phyloP scores from a whole-genome alignment of 2,888 invertebrate genomes.

The Caenorhabditis zanzibari region DNA sequence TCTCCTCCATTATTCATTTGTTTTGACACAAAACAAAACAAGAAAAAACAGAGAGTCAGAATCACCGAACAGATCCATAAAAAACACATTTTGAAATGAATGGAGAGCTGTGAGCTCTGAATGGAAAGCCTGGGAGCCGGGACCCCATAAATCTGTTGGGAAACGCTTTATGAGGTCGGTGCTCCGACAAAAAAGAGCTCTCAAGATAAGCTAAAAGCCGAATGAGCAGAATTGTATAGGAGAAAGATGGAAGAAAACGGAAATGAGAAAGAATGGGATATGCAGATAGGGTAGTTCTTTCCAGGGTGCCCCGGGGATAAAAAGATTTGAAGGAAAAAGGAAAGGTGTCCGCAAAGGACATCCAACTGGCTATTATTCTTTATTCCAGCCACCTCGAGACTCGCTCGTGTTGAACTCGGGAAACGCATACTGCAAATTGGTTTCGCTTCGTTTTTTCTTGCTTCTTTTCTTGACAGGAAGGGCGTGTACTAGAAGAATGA shows the following conservation, averaged over 20 bases:
- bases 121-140: constrained; percentile 14
- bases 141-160: constrained; percentile 49
- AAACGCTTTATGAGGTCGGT: constrained; percentile 47
- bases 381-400: constrained; percentile 49
- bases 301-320: constrained; percentile 8
- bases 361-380: constrained; percentile 31
- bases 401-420: constrained; percentile 51
- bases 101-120: constrained; percentile 19
- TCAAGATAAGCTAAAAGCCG: constrained; percentile 19
- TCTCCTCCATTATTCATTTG: constrained; percentile 54
- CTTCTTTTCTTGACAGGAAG: constrained; percentile 3
- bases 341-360: constrained; percentile 60
- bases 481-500: constrained; percentile 26
- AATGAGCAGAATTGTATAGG: constrained; percentile 22
- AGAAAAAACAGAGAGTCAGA: constrained; percentile 8
- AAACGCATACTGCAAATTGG: constrained; percentile 62
- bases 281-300: constrained; percentile 4
- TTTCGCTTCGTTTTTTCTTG: constrained; percentile 34
- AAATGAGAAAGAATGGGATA: constrained; percentile 8
- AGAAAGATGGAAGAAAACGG: not conserved
- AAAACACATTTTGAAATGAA: constrained; percentile 49
- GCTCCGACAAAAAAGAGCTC: constrained; percentile 7
- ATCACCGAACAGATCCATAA: constrained; percentile 19
- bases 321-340: constrained; percentile 26
- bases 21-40: constrained; percentile 41